phyloP scores from a whole-genome alignment of 2,888 invertebrate species.

The Pheosia tremula region DNA sequence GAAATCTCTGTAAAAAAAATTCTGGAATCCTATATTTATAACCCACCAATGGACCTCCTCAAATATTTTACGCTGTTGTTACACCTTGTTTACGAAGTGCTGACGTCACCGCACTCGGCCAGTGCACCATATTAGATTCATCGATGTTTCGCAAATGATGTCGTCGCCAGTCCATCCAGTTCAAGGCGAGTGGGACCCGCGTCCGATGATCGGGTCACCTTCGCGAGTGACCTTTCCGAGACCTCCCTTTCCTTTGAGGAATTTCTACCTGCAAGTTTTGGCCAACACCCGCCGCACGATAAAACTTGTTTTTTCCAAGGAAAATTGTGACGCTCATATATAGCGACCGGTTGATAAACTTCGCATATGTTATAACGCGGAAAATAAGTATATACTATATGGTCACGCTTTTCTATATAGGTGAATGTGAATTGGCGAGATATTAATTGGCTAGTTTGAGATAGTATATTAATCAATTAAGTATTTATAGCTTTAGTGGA shows the following conservation, averaged over 20 bases:
- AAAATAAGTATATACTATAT: constrained; percentile 13
- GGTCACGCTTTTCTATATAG: background rate
- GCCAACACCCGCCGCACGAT: constrained; percentile 21
- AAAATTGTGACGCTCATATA: constrained; percentile 28
- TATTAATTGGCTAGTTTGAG: too few species aligned
- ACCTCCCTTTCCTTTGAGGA: constrained; percentile 68
- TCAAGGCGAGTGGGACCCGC: constrained; percentile 67
- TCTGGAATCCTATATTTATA: too few species aligned
- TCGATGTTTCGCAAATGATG: constrained; percentile 55
- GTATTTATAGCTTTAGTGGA: too few species aligned
- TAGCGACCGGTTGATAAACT: constrained; percentile 2
- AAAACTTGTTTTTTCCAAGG: constrained; percentile 58
- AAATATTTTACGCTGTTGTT: too few species aligned
- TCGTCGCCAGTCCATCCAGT: constrained; percentile 59
- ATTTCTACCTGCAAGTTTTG: constrained; percentile 61
- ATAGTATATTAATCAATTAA: too few species aligned
- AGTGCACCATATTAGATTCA: constrained; percentile 24
- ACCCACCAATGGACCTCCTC: too few species aligned
- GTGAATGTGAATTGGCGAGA: too few species aligned
- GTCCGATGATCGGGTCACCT: constrained; percentile 69
- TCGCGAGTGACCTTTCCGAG: constrained; percentile 67
- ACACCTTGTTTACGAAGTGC: background rate
- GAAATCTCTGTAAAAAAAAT: too few species aligned
- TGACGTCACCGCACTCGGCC: constrained; percentile 25
- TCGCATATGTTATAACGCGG: constrained; percentile 15